These are phyloP conservation scores for Apis dorsata DNA, from an alignment of 1,140 invertebrate genomes.

Conservation along the genomic window DNA sequence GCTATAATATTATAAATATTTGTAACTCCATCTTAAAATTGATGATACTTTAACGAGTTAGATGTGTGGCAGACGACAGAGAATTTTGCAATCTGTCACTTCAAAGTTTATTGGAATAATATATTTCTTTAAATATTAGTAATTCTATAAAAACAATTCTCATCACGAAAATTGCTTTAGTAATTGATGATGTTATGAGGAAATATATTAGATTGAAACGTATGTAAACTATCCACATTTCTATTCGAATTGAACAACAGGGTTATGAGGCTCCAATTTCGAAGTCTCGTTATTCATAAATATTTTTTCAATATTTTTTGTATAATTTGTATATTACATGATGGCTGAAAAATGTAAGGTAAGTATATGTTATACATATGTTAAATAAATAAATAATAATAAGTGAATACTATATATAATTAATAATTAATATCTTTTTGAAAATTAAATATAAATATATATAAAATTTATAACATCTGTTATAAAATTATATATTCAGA, in stretches of 20 bases:
- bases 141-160: not conserved
- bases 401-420: not conserved
- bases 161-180: not conserved
- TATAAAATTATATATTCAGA: too few species aligned
- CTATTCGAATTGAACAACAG: conserved; percentile 23
- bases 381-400: not conserved
- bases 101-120: conserved; percentile 7
- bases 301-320: conserved; percentile 66
- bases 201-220: conserved; percentile 17
- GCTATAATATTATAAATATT: not conserved
- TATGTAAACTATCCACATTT: conserved; percentile 30
- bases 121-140: not conserved
- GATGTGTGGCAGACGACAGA: conserved; percentile 23
- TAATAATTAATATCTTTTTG: not conserved
- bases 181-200: not conserved
- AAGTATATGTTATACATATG: conserved; percentile 26
- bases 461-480: too few species aligned
- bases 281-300: conserved; percentile 48
- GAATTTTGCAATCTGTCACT: conserved; percentile 28
- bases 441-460: too few species aligned
- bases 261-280: conserved; percentile 72
- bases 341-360: conserved; percentile 75
- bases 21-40: not conserved
- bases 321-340: conserved; percentile 41
- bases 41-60: not conserved